A percentile compares a stretch with the other conserved stretches of the same genome.
Evolutionary conservation across 2,888 invertebrate genomes (phyloP).

Genomic region (Oasisia sp.): DNA sequence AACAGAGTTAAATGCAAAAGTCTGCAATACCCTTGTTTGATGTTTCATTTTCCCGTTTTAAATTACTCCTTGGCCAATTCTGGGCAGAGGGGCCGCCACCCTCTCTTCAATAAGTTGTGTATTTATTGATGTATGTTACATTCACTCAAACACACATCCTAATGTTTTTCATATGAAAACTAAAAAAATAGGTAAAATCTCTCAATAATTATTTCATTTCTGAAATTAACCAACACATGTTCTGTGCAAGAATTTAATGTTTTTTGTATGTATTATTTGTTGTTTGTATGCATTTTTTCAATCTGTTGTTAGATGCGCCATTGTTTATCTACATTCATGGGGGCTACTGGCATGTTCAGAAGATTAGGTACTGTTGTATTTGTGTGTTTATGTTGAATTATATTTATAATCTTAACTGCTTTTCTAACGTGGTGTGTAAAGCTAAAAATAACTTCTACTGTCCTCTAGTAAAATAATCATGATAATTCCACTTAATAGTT

Average conservation of each 20-base stretch:
- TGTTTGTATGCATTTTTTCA: background rate
- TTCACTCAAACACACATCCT: background rate
- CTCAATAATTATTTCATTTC: too few relatives aligned
- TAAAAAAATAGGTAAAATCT: too few relatives aligned
- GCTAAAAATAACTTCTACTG: background rate
- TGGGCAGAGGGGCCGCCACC: too few relatives aligned
- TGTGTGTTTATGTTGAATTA: background rate
- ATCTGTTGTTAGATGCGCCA: background rate
- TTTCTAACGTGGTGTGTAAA: background rate
- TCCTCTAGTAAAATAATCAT: background rate
- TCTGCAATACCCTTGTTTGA: too few relatives aligned
- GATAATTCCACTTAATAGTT: background rate
- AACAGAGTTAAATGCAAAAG: too few relatives aligned
- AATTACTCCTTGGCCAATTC: too few relatives aligned
- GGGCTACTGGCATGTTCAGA: background rate
- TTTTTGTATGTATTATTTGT: too few relatives aligned
- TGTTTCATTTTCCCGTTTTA: too few relatives aligned
- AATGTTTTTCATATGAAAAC: background rate
- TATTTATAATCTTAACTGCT: background rate
- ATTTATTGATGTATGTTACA: background rate
- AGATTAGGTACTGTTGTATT: background rate
- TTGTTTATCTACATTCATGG: background rate
- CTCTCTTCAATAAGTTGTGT: background rate
- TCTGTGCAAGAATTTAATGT: too few relatives aligned
- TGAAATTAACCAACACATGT: too few relatives aligned